Percentiles rank a stretch among this genome's conserved stretches.
Conservation (phyloP, 2,888 invertebrate genomes). For the Julus scandinavius region DNA sequence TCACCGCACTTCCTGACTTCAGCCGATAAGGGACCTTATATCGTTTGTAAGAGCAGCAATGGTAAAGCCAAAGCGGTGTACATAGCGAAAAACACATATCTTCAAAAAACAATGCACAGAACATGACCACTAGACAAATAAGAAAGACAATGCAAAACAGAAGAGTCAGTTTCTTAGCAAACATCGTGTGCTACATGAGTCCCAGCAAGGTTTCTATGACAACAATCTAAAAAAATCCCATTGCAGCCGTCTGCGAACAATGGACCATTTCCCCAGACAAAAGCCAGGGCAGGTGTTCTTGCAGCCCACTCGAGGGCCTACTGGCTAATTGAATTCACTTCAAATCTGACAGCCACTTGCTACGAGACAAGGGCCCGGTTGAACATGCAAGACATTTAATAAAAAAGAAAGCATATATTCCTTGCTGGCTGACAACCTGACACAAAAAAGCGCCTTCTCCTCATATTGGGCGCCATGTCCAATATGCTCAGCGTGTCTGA, state of each 20-base stretch:
- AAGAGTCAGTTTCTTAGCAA: background rate
- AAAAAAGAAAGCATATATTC: background rate
- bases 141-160: background rate
- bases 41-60: background rate
- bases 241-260: background rate
- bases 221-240: background rate
- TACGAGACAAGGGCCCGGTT: background rate
- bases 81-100: background rate
- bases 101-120: background rate
- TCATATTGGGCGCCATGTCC: background rate
- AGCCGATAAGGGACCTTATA: background rate
- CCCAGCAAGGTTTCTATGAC: background rate
- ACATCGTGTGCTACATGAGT: background rate
- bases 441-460: background rate
- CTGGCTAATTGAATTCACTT: slow-evolving; percentile 27
- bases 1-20: background rate
- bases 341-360: slow-evolving; percentile 12
- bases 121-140: background rate
- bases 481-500: background rate
- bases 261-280: background rate
- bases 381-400: background rate
- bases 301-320: background rate
- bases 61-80: background rate
- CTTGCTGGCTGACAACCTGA: background rate
- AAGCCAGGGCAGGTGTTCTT: background rate